Conservation (phyloP, 2,113 vertebrate species). For the Coracopsis vasa region DNA sequence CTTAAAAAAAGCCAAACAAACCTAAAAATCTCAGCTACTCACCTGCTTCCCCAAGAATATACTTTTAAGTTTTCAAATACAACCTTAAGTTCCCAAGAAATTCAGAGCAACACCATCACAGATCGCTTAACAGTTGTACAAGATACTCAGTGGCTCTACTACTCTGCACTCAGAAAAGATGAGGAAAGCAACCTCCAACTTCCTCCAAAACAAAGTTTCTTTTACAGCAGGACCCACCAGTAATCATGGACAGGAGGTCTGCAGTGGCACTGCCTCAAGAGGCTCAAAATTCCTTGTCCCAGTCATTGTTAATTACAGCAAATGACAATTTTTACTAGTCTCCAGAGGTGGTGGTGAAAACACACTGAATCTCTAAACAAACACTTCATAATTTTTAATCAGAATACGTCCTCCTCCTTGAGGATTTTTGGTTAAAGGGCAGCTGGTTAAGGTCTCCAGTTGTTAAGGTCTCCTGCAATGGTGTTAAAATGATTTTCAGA, state of each 20-base stretch:
- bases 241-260: neutral
- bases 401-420: neutral
- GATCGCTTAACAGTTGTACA: neutral
- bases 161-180: neutral
- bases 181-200: neutral
- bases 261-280: neutral
- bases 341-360: neutral
- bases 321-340: neutral
- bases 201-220: neutral
- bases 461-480: rapidly evolving
- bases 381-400: neutral
- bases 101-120: neutral
- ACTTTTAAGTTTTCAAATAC: neutral
- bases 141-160: neutral
- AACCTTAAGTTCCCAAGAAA: neutral
- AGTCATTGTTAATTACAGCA: neutral
- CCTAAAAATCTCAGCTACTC: neutral
- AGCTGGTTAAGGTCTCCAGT: neutral
- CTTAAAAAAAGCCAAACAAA: neutral
- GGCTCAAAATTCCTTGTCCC: neutral
- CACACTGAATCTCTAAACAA: neutral
- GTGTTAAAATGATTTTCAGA: neutral
- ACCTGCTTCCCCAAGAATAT: neutral
- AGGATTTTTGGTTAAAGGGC: neutral
- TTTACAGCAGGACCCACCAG: neutral